These are phyloP conservation scores for Sinocyclocheilus anshuiensis DNA, from an alignment of 2,113 vertebrate species.

Conservation along the genomic window DNA sequence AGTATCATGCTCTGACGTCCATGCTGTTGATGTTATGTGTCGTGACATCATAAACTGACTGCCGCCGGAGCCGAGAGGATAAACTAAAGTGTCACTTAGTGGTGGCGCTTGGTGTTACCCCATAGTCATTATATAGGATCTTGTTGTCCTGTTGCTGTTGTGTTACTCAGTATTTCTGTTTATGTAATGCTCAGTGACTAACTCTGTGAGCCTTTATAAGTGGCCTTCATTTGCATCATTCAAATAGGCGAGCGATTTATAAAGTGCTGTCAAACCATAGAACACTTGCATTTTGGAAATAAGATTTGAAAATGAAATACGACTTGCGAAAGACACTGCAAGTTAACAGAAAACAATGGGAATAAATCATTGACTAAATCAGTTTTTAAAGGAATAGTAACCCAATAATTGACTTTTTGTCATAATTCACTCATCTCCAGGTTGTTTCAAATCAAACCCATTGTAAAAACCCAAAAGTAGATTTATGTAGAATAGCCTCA, in stretches of 20 bases:
- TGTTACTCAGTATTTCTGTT: not conserved
- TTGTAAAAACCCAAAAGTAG: no score
- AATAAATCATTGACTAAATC: no score
- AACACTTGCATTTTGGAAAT: not conserved
- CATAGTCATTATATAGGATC: not conserved
- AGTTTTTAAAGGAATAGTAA: no score
- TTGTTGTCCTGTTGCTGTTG: not conserved
- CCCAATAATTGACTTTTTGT: no score
- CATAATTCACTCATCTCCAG: no score
- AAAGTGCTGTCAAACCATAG: not conserved
- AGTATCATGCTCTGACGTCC: constrained; percentile 65
- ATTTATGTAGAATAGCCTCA: no score
- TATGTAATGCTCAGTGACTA: not conserved
- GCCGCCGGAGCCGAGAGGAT: not conserved
- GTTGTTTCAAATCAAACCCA: no score
- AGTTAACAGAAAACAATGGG: no score
- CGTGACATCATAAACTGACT: constrained; percentile 34
- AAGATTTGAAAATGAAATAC: no score
- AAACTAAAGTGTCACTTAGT: not conserved
- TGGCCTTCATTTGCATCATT: not conserved
- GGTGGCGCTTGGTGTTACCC: not conserved
- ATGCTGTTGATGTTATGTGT: constrained; percentile 52
- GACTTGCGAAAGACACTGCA: no score
- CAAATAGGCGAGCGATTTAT: not conserved
- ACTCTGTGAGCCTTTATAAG: not conserved